phyloP scores from a whole-genome alignment of 2,888 invertebrate species.

The Synanthedon formicaeformis region DNA sequence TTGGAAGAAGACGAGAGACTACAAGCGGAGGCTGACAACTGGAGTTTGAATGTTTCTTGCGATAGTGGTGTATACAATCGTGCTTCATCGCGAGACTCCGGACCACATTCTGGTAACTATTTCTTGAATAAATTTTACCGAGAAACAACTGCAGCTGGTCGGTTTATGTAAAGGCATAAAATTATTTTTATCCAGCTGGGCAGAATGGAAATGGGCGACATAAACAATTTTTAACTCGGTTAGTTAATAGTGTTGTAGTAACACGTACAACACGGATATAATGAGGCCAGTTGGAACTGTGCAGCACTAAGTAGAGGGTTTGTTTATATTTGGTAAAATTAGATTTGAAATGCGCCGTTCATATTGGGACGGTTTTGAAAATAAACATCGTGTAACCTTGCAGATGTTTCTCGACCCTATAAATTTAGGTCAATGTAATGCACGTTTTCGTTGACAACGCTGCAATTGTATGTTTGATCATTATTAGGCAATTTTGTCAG shows the following conservation, averaged over 20 bases:
- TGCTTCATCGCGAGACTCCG: slow-evolving; percentile 65
- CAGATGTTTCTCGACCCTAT: slow-evolving; percentile 42
- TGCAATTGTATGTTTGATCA: slow-evolving; percentile 13
- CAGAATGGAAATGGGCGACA: slow-evolving; percentile 23
- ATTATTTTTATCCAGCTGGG: slow-evolving; percentile 43
- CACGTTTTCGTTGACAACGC: slow-evolving; percentile 53
- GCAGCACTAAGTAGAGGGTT: slow-evolving; percentile 42
- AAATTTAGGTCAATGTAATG: slow-evolving; percentile 66
- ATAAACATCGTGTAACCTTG: slow-evolving; percentile 63
- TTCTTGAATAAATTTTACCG: slow-evolving; percentile 1
- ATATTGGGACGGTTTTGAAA: slow-evolving; percentile 64
- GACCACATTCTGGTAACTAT: slow-evolving; percentile 63
- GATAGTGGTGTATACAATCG: slow-evolving; percentile 73
- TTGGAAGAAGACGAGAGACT: slow-evolving; percentile 58
- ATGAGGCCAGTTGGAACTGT: slow-evolving; percentile 29
- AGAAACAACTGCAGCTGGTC: slow-evolving; percentile 14
- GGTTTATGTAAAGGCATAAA: slow-evolving; percentile 33
- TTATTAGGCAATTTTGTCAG: slow-evolving; percentile 4
- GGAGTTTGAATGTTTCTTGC: slow-evolving; percentile 68
- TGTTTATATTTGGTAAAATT: slow-evolving; percentile 67
- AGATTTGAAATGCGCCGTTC: slow-evolving; percentile 54
- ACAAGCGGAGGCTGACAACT: slow-evolving; percentile 59
- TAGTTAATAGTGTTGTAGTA: slow-evolving; percentile 36
- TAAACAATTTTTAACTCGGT: slow-evolving; percentile 33
- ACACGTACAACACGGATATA: slow-evolving; percentile 39